phyloP scores from a whole-genome alignment of 1,140 invertebrate genomes.

The Dufourea novaeangliae region DNA sequence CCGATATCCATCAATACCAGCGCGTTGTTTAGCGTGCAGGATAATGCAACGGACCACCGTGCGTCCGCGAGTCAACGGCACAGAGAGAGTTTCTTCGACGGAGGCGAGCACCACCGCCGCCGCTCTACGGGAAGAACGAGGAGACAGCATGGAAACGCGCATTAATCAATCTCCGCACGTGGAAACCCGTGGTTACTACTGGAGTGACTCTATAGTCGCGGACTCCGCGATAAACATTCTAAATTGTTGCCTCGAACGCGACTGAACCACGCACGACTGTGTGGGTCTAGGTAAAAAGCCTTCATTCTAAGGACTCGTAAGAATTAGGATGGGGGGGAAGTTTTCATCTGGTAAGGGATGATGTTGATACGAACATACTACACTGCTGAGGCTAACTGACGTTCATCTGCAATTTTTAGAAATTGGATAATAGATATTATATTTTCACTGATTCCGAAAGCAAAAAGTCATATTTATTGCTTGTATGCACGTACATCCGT shows the following conservation, averaged over 20 bases:
- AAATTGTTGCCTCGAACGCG: slow-evolving; percentile 47
- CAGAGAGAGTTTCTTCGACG: slow-evolving; percentile 58
- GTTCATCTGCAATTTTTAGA: too few species aligned
- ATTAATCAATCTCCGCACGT: slow-evolving; percentile 68
- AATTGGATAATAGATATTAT: too few species aligned
- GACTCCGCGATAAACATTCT: slow-evolving; percentile 45
- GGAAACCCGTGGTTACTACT: slow-evolving; percentile 54
- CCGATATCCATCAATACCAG: slow-evolving; percentile 68
- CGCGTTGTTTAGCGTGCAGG: slow-evolving; percentile 53
- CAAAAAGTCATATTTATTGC: too few species aligned
- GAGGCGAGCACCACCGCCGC: slow-evolving; percentile 9
- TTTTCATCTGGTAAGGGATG: too few species aligned
- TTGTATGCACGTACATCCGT: too few species aligned
- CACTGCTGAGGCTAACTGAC: too few species aligned
- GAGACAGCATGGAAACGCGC: slow-evolving; percentile 61
- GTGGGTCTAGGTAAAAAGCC: background rate
- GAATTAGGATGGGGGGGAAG: too few species aligned
- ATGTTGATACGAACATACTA: too few species aligned
- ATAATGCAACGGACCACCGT: slow-evolving; percentile 67
- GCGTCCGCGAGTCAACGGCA: slow-evolving; percentile 41
- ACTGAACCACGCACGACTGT: background rate
- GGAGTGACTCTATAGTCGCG: slow-evolving; percentile 37
- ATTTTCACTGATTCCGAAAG: too few species aligned
- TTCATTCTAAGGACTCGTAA: too few species aligned
- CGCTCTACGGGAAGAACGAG: background rate